Evolutionary conservation across 2,797 vertebrate genomes (phyloP), one percentile per base, ranked within the genome.

Genomic region (Syngnathus rostellatus): DNA sequence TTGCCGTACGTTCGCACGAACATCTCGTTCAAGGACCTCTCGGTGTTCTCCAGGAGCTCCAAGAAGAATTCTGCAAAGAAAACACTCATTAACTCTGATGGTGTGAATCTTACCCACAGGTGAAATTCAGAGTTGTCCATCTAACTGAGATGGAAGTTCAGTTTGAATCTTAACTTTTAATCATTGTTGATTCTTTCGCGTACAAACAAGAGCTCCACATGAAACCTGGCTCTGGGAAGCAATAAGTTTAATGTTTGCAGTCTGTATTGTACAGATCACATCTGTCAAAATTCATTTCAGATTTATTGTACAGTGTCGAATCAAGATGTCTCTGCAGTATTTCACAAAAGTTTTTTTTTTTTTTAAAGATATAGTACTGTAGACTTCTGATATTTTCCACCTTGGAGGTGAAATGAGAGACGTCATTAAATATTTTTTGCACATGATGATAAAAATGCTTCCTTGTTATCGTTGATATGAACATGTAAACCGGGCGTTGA

Each of bases 21-120:
- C 95, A 98, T 97, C 81, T 96, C 93, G 0, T 98, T 94, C 65
- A 98, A 82, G 43, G 97, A 98, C 62, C 91, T 90, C 78, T 98
- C 94, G 0, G 96, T 94, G 9, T 94, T 98, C 81, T 97, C 94
- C 83, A 99, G 88, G 19, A 99, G 92, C 78, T 96, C 95, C 81
- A 95, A 88, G 89, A 99, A 97, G 86, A 98, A 97, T 82, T 96
- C 97, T 94, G 75, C 71, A 68, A 11, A 72, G 62, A 68, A 66
- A 19, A 25, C 0, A 21, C 31, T 55, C 23, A 57, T 23, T 37
- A 14, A 14, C 11, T 31, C 12, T 55, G 23, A 16, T 31, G 23
- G 23, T 51, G 19, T 21, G 11, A 23, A 53, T 53, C 11, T 53
- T 1, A 23, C 3, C 50, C 3, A 53, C 50, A 3, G n/a, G 48